Evolutionary conservation across 2,888 invertebrate species (phyloP), one percentile per base, ranked within the genome.

Genomic region (Lottia scabra): DNA sequence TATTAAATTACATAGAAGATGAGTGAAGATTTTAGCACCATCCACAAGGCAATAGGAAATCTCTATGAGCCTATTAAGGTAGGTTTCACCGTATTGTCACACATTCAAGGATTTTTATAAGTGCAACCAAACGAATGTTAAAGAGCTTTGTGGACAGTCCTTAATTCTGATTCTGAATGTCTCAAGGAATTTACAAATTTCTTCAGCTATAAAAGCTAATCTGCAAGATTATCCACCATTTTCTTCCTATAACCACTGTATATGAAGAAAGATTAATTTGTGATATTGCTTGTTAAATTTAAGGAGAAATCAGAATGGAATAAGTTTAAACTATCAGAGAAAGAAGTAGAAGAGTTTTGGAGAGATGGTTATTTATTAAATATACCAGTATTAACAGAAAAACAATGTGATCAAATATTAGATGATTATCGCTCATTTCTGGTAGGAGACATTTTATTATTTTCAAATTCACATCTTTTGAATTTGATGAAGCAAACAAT

Each of bases 331-430:
- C 67, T 85, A 67, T 78, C 73, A 26, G 70, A 76, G n/a, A 83
- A 85, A 8, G 80, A 83, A 70, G 74, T 86, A 8, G 76, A 76
- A 0, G 72, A 81, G 78, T 87, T 85, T 71, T 82, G 83, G 83
- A 77, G 71, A 45, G 84, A 87, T 75, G 87, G 87, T 4, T 86
- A 77, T 68, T 77, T 87, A n/a, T 73, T 80, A 13, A 82, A 87
- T 63, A 73, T 87, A 1, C 86, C 83, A 1, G 74, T 87, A 0
- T 75, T 87, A 13, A 79, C 83, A 26, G 77, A 76, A 19, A 81
- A 81, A 30, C 83, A 87, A 68, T 86, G 87, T 81, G 85, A 87
- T 72, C 75, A 68, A 65, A 74, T 87, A 12, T 79, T 86, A 8
- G 72, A 83, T 6, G 87, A 87, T 64, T 87, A 84, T 73, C 79